These are phyloP conservation scores for Cataglyphis livida DNA, from an alignment of 2,888 invertebrate genomes.

Conservation along the genomic window DNA sequence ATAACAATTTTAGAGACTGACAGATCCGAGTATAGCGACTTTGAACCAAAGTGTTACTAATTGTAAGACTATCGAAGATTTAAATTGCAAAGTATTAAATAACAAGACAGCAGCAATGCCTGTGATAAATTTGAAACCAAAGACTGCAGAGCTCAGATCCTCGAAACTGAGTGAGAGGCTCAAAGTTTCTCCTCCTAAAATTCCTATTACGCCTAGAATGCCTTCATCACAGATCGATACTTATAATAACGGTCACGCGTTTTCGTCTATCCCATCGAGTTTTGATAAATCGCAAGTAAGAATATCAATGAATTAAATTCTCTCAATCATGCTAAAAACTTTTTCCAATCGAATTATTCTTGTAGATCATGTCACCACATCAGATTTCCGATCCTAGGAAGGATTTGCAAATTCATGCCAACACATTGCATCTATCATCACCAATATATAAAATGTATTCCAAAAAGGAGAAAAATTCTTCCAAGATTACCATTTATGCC, in stretches of 20 bases:
- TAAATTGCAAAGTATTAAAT: slow-evolving; percentile 38
- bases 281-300: background rate
- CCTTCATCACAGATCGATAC: slow-evolving; percentile 24
- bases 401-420: slow-evolving; percentile 53
- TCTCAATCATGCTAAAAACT: background rate
- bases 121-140: slow-evolving; percentile 69
- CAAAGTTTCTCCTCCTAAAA: slow-evolving; percentile 39
- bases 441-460: slow-evolving; percentile 70
- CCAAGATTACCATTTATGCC: slow-evolving; percentile 25
- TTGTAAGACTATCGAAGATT: slow-evolving; percentile 37
- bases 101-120: slow-evolving; percentile 45
- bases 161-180: slow-evolving; percentile 56
- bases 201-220: background rate
- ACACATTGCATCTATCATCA: slow-evolving; percentile 54
- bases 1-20: slow-evolving; percentile 67
- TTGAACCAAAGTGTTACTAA: slow-evolving; percentile 65
- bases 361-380: slow-evolving; percentile 20
- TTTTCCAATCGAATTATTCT: background rate
- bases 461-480: slow-evolving; percentile 33
- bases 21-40: slow-evolving; percentile 44
- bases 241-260: background rate
- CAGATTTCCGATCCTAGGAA: slow-evolving; percentile 61
- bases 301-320: background rate
- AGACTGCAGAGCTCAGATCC: slow-evolving; percentile 56
- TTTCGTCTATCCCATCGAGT: background rate